These are phyloP conservation scores for Pionites leucogaster DNA, from an alignment of 2,113 vertebrate species.

Conservation along the genomic window DNA sequence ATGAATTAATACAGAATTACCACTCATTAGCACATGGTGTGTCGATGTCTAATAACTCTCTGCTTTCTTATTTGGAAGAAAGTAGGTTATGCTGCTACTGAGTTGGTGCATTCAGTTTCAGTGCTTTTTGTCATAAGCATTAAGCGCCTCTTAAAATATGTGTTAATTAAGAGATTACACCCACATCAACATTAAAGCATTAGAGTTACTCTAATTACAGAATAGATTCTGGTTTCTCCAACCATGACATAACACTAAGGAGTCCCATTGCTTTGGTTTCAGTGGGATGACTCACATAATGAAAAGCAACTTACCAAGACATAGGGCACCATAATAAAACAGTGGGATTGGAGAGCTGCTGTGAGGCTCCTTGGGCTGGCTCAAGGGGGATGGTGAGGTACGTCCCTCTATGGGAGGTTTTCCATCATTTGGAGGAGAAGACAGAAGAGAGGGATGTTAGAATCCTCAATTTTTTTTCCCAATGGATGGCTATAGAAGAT, in stretches of 20 bases:
- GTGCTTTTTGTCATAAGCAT: slow-evolving; percentile 12
- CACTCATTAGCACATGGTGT: slow-evolving; percentile 11
- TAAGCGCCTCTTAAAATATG: background rate
- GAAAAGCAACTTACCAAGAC: background rate
- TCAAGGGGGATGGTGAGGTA: fast-evolving
- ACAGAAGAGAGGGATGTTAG: background rate
- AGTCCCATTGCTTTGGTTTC: background rate
- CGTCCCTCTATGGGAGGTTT: fast-evolving
- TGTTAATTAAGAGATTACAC: slow-evolving; percentile 56
- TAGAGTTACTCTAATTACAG: background rate
- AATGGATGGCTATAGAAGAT: fast-evolving
- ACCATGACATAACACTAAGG: fast-evolving
- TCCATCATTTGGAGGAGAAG: fast-evolving
- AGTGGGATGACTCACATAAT: background rate
- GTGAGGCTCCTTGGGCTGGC: fast-evolving
- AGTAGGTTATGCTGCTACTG: slow-evolving; percentile 46
- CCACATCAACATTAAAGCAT: background rate
- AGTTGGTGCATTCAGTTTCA: slow-evolving; percentile 8
- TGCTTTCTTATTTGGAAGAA: slow-evolving; percentile 29
- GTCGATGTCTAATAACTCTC: slow-evolving; percentile 26
- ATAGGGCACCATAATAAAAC: fast-evolving
- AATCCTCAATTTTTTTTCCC: background rate
- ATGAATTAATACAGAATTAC: slow-evolving; percentile 51
- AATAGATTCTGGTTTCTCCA: background rate
- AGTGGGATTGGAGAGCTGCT: fast-evolving